Conservation (phyloP, 2,113 vertebrate genomes). For the Mormyrus lacerda region DNA sequence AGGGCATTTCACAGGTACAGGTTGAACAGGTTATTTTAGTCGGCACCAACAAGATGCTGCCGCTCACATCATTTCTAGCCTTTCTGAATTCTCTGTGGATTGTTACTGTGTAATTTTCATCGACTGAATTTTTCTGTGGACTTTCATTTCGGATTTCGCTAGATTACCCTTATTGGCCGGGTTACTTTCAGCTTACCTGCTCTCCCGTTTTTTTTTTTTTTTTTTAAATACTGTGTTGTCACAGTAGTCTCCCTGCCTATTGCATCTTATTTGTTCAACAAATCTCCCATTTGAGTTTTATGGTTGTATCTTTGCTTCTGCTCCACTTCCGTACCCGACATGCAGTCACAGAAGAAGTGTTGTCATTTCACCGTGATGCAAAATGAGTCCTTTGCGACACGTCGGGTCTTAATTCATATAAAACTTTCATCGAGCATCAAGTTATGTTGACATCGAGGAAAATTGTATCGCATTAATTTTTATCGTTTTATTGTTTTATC, state of each 20-base stretch:
- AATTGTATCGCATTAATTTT: not conserved
- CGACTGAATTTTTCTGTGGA: not conserved
- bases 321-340: no score
- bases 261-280: no score
- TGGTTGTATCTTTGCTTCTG: no score
- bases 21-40: not conserved
- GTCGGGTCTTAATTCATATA: not conserved
- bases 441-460: not conserved
- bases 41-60: no score
- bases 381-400: no score
- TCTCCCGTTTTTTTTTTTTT: not conserved
- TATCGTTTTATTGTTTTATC: not conserved
- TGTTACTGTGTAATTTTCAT: not conserved
- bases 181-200: not conserved
- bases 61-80: not conserved
- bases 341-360: no score
- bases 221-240: not conserved
- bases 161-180: not conserved
- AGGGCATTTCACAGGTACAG: not conserved
- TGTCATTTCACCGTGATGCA: no score
- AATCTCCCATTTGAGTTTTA: no score
- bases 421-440: not conserved
- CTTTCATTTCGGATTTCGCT: not conserved
- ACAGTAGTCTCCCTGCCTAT: not conserved
- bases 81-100: not conserved